Evolutionary conservation across 2,888 invertebrate species (phyloP).

Genomic region (Eubasilissa splendida): DNA sequence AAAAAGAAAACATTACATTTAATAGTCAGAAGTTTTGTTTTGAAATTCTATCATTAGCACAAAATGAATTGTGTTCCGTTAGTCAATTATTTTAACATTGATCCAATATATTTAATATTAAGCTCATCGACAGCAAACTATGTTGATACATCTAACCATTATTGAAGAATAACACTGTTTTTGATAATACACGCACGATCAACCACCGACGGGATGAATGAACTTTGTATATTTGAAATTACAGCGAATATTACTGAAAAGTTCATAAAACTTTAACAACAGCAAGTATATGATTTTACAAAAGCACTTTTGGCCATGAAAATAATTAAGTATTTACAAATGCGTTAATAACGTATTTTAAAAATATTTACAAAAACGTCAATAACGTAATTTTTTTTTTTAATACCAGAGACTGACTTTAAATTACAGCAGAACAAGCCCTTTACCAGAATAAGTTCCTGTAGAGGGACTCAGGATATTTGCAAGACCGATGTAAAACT

Average conservation of each 20-base stretch:
- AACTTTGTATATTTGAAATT: neutral
- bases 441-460: neutral
- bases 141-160: neutral
- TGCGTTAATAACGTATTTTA: neutral
- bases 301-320: neutral
- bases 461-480: too few relatives aligned
- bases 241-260: neutral
- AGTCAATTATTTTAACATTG: constrained; percentile 1
- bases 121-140: neutral
- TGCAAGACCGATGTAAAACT: too few relatives aligned
- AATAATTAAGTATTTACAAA: constrained; percentile 20
- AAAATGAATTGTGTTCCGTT: neutral
- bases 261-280: constrained; percentile 6
- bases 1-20: neutral
- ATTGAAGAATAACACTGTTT: neutral
- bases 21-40: neutral
- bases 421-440: constrained; percentile 5
- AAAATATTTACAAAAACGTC: too few relatives aligned
- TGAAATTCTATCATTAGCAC: neutral
- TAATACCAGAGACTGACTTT: neutral
- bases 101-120: neutral
- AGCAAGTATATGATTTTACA: constrained; percentile 2
- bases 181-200: neutral
- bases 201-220: neutral
- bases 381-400: constrained; percentile 17